Conservation (phyloP, 2,797 vertebrate species). For the Tokudaia tokunoshimensis region DNA sequence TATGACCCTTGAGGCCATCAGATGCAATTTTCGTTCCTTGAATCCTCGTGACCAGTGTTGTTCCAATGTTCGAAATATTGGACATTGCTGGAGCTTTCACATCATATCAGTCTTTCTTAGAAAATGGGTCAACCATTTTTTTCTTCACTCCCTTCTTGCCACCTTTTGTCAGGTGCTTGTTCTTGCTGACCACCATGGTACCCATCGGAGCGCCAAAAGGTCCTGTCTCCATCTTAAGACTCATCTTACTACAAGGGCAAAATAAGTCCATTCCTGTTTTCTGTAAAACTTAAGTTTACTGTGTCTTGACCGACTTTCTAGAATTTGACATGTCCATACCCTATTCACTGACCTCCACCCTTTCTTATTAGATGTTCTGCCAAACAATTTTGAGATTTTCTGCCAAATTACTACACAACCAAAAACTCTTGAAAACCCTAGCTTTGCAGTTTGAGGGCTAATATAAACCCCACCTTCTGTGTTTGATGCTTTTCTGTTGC, state of each 20-base stretch:
- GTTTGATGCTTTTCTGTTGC: neutral
- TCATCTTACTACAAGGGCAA: neutral
- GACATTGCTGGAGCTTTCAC: too few relatives aligned
- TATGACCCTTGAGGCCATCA: too few relatives aligned
- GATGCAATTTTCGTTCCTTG: too few relatives aligned
- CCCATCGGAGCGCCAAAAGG: too few relatives aligned
- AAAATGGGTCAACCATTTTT: too few relatives aligned
- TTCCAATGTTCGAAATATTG: too few relatives aligned
- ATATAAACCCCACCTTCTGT: neutral
- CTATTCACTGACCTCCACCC: neutral
- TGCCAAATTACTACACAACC: neutral
- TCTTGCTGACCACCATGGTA: too few relatives aligned
- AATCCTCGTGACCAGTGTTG: too few relatives aligned
- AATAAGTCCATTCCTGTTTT: neutral
- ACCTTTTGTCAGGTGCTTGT: too few relatives aligned
- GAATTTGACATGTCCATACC: neutral
- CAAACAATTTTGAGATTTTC: neutral
- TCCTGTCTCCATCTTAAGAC: neutral
- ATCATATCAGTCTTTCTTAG: too few relatives aligned
- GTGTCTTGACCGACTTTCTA: neutral
- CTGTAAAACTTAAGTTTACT: neutral
- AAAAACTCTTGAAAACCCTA: neutral
- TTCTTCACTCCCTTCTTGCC: too few relatives aligned
- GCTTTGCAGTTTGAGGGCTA: neutral
- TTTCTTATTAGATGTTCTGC: neutral